Evolutionary conservation across 2,113 vertebrate species (phyloP), one percentile per base, ranked within the genome.

Genomic region (Ovis canadensis): DNA sequence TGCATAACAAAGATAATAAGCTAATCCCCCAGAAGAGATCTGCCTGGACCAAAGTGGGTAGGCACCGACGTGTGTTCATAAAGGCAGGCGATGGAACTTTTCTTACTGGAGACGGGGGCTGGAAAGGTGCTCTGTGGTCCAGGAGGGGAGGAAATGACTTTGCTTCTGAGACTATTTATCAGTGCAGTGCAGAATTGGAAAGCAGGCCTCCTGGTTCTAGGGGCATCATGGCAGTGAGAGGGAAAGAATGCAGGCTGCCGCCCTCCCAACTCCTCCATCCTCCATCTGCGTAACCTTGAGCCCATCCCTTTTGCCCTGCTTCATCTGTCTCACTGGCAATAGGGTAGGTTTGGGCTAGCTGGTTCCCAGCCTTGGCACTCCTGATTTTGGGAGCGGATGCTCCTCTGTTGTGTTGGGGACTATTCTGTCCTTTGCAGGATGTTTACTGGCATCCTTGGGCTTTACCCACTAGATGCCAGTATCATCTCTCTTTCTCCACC

Each of bases 1-100:
- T 95, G 94, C 82, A 93, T 91, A 97, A 91, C 94, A 87, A 87
- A 94, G 62, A 97, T 78, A 94, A 97, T 94, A 95, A 98, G 93
- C 36, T 52, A 94, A 85, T 1, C 90, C 92, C 95, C 83, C 93
- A 77, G 43, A 96, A 92, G 96, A 96, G 29, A 36, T 81, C 67
- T 89, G 93, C 83, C 93, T 87, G 83, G 57, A 87, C 88, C 82
- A 84, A 71, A 84, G 85, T 50, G 89, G 33, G 15, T 40, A 93
- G 60, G 62, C 60, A 83, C 33, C 0, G 1, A 23, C 16, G 5
- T 9, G 43, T 92, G 93, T 88, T 96, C 96, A 97, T 94, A 96
- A 87, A 86, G 54, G 17, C 23, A 40, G 93, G 31, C 6, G 33
- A 80, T 77, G 45, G 78, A 93, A 94, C 95, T 96, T 93, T 93